Base-by-base conservation (phyloP, 2,888 invertebrate genomes). In the Brassicogethes aeneus region DNA sequence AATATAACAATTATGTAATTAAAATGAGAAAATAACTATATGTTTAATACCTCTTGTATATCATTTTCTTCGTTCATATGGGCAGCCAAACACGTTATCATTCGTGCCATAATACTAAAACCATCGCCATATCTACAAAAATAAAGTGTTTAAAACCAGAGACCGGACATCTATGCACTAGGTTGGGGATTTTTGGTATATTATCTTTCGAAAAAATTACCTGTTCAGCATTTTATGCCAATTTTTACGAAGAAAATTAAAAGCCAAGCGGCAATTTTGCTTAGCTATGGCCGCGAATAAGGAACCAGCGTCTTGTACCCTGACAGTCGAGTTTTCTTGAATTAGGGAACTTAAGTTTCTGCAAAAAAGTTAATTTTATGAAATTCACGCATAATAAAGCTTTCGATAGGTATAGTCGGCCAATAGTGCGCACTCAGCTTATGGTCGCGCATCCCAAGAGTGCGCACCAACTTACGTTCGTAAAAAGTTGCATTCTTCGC, bases 1-100 rank as follows among this genome's bases (percentile, higher is more conserved):
- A 43, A 16, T 2, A 23, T 23, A 23, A 23, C 10, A 23, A 23
- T n/a, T n/a, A n/a, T n/a, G n/a, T n/a, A n/a, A n/a, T n/a, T n/a
- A n/a, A n/a, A n/a, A n/a, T n/a, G n/a, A n/a, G n/a, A n/a, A n/a
- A n/a, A n/a, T n/a, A n/a, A n/a, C n/a, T n/a, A n/a, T n/a, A n/a
- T n/a, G n/a, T n/a, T n/a, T n/a, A n/a, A n/a, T 23, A 23, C 23
- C 23, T 23, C 10, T 5, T 23, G 5, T 23, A 23, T 7, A 5
- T 23, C 5, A 7, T 23, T 10, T 23, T 23, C 10, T 7, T 5
- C 10, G 23, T 23, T 23, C 23, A 23, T 23, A 23, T 23, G 10
- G 5, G 23, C 5, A 7, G 23, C 5, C 10, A 23, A 7, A 23
- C 23, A 23, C 5, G 23, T 23, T 23, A 23, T 10, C 23, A 23